Evolutionary conservation across 30 jellyfish, hydroid and myxozoan species (phyloP).

Genomic region (Aurelia sp.): DNA sequence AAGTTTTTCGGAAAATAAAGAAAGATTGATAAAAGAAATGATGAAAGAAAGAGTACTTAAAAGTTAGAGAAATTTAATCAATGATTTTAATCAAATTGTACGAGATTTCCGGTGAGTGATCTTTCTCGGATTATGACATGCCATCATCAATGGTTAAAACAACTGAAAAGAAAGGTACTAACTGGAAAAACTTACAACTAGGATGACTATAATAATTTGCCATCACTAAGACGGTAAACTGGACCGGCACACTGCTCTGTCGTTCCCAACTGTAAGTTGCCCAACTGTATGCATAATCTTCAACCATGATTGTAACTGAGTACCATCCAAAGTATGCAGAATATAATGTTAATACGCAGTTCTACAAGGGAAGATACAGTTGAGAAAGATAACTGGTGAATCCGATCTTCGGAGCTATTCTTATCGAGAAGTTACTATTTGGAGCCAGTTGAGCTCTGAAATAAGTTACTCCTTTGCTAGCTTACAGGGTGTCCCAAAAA

Average conservation of each 20-base stretch:
- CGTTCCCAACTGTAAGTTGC: not conserved
- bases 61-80: too few relatives aligned
- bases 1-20: too few relatives aligned
- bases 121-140: too few relatives aligned
- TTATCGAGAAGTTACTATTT: too few relatives aligned
- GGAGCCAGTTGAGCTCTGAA: too few relatives aligned
- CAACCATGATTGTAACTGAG: constrained; percentile 32
- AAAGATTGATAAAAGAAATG: too few relatives aligned
- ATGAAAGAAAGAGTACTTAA: too few relatives aligned
- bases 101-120: too few relatives aligned
- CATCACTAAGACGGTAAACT: constrained; percentile 8
- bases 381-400: not conserved
- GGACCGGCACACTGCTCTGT: constrained; percentile 32
- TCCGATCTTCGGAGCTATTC: too few relatives aligned
- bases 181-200: not conserved
- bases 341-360: constrained; percentile 11
- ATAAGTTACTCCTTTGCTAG: too few relatives aligned
- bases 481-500: too few relatives aligned
- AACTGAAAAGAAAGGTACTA: not conserved
- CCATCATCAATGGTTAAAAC: not conserved
- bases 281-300: constrained; percentile 25
- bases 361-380: not conserved
- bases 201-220: not conserved
- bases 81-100: too few relatives aligned
- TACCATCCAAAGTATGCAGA: constrained; percentile 13